Evolutionary conservation across 2,113 vertebrate genomes (phyloP).

Genomic region (Carollia perspicillata): DNA sequence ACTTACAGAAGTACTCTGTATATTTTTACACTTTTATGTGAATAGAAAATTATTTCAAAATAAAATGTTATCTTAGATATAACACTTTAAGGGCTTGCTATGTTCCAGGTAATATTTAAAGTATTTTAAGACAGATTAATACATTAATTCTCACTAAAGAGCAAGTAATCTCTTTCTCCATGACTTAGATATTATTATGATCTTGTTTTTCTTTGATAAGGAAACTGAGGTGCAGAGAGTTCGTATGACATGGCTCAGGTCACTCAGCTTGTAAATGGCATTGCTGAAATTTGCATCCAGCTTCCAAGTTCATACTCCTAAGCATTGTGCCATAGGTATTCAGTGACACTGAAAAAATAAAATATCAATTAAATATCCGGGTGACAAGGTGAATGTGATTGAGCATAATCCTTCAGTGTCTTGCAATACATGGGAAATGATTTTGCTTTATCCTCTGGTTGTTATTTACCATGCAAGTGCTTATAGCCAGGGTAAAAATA

Average conservation of each 20-base stretch:
- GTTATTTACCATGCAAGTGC: neutral
- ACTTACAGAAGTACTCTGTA: neutral
- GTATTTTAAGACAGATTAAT: neutral
- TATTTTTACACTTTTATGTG: neutral
- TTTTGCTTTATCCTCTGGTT: neutral
- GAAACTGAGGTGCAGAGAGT: neutral
- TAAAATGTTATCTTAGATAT: neutral
- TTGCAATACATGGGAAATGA: neutral
- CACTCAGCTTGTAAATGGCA: neutral
- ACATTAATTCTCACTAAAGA: neutral
- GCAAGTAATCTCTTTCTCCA: neutral
- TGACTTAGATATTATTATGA: neutral
- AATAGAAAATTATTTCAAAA: slow-evolving; percentile 9
- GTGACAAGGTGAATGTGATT: neutral
- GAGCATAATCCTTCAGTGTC: neutral
- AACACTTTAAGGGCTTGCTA: neutral
- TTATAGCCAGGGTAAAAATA: neutral
- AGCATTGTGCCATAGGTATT: neutral
- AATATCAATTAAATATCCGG: accelerated
- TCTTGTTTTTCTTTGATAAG: neutral
- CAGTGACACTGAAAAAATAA: neutral
- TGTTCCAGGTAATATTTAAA: neutral
- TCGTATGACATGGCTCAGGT: neutral
- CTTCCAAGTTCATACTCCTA: neutral
- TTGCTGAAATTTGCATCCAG: neutral